Conservation (phyloP, 2,113 vertebrate genomes). For the Arenaria interpres region DNA sequence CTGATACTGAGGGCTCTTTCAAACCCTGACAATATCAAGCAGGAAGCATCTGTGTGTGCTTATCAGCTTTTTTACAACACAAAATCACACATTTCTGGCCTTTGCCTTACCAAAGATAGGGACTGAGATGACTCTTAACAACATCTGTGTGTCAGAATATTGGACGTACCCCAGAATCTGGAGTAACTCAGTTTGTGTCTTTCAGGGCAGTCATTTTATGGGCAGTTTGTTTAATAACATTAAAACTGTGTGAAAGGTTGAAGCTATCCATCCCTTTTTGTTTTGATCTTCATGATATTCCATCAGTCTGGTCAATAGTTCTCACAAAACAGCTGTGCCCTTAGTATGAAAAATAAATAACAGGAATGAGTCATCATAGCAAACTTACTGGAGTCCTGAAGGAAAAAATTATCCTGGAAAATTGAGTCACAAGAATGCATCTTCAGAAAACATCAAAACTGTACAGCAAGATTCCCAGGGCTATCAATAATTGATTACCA, state of each 20-base stretch:
- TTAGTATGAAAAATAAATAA: not conserved
- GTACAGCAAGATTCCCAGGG: not conserved
- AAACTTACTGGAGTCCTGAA: not conserved
- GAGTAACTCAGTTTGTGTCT: not conserved
- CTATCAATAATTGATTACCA: not conserved
- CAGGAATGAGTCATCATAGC: not conserved
- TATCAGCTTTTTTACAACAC: not conserved
- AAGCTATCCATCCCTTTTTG: not conserved
- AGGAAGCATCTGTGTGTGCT: conserved; percentile 20
- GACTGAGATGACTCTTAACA: not conserved
- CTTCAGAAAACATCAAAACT: not conserved
- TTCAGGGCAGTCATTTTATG: not conserved
- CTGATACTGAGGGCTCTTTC: not conserved
- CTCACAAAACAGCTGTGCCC: not conserved
- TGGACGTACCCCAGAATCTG: not conserved
- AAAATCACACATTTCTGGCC: not conserved
- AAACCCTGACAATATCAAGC: not conserved
- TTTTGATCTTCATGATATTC: not conserved
- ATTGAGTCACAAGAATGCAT: not conserved
- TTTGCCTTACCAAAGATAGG: not conserved
- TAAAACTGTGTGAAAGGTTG: not conserved
- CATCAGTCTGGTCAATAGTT: not conserved
- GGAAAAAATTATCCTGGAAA: not conserved
- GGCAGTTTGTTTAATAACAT: not conserved
- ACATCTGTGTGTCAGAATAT: not conserved